Evolutionary conservation across 2,113 vertebrate genomes (phyloP).

Genomic region (Paratilapia polleni): DNA sequence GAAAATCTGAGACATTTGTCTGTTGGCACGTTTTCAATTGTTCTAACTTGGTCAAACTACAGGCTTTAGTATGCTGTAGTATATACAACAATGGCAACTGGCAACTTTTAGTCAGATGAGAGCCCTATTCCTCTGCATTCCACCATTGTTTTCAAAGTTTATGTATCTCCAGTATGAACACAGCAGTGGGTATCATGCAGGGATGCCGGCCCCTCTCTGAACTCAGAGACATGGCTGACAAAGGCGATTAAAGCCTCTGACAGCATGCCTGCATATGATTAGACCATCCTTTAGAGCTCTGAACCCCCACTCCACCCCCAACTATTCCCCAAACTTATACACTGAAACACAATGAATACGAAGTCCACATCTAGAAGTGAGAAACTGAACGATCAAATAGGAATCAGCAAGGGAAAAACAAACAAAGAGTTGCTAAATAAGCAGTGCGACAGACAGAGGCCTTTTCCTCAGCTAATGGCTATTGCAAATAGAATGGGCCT

Average conservation of each 20-base stretch:
- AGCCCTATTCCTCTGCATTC: conserved; percentile 26
- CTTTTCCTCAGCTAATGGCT: conserved; percentile 71
- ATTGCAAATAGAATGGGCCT: conserved; percentile 67
- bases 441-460: conserved; percentile 50
- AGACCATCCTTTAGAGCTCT: conserved; percentile 48
- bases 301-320: conserved; percentile 14
- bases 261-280: conserved; percentile 63
- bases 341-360: conserved; percentile 18
- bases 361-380: conserved; percentile 39
- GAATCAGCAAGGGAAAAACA: conserved; percentile 62
- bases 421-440: conserved; percentile 71
- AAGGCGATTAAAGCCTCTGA: conserved; percentile 70
- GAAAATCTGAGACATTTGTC: conserved; percentile 39
- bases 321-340: conserved; percentile 35
- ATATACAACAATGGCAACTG: conserved; percentile 30
- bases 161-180: conserved; percentile 47
- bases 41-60: conserved; percentile 11
- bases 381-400: conserved; percentile 51
- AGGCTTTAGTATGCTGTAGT: conserved; percentile 30
- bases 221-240: conserved; percentile 63
- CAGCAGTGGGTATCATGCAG: conserved; percentile 52
- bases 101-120: conserved; percentile 59
- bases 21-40: conserved; percentile 49
- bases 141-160: conserved; percentile 63
- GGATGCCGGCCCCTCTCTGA: conserved; percentile 59